These are phyloP conservation scores for Cyclopterus lumpus DNA, from an alignment of 2,797 vertebrate species.

Conservation along the genomic window DNA sequence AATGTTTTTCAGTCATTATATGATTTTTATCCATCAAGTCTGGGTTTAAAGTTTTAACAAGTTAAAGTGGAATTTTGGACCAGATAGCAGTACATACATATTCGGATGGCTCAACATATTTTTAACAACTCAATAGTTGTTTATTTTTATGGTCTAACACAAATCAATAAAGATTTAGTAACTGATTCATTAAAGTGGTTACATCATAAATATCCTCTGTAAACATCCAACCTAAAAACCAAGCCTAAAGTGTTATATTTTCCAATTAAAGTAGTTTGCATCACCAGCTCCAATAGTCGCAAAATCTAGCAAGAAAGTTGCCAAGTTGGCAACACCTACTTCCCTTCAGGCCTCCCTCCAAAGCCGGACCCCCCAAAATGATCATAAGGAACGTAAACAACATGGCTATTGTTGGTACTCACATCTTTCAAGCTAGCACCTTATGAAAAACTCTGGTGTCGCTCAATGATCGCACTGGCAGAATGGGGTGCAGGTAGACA, in stretches of 20 bases:
- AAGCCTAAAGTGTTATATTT: not conserved
- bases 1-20: too few species aligned
- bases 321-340: not conserved
- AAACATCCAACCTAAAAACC: not conserved
- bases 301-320: not conserved
- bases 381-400: not conserved
- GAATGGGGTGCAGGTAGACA: not conserved
- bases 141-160: not conserved
- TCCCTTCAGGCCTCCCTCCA: not conserved
- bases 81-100: not conserved
- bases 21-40: too few species aligned
- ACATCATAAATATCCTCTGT: not conserved
- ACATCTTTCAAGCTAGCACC: not conserved
- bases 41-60: not conserved
- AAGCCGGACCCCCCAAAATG: slow-evolving; percentile 1
- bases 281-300: not conserved
- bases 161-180: not conserved
- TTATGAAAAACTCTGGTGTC: not conserved
- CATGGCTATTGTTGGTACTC: not conserved
- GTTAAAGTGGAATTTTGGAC: not conserved
- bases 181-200: not conserved
- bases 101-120: not conserved
- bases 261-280: not conserved
- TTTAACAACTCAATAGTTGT: not conserved
- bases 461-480: not conserved